Percentiles rank a stretch among this genome's conserved stretches.
These are phyloP conservation scores for Nysson spinosus DNA, from an alignment of 2,888 invertebrate genomes.

Conservation along the genomic window DNA sequence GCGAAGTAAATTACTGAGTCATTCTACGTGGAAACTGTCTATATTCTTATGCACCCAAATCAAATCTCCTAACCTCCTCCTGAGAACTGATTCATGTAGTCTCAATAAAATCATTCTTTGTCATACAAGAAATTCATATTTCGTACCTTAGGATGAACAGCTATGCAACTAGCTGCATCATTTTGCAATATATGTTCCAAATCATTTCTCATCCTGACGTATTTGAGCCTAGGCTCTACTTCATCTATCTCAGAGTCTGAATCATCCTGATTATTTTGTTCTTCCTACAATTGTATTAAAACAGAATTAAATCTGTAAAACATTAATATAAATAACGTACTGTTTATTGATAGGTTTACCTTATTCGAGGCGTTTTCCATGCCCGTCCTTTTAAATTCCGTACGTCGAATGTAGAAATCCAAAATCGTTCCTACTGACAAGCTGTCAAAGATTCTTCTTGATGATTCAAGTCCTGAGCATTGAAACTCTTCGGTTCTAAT, in stretches of 20 bases:
- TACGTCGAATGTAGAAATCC: background rate
- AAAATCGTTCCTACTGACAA: conserved; percentile 13
- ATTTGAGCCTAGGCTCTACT: conserved; percentile 93
- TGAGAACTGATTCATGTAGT: background rate
- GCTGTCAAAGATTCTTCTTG: conserved; percentile 39
- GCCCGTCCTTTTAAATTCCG: conserved; percentile 4
- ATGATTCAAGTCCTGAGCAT: too few relatives aligned
- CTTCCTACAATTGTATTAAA: conserved; percentile 59
- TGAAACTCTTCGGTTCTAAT: too few relatives aligned
- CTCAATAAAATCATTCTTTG: background rate
- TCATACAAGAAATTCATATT: conserved; percentile 13
- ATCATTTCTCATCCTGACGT: conserved; percentile 92
- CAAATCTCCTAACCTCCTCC: conserved; percentile 24
- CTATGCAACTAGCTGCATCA: conserved; percentile 94
- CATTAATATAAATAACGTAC: too few relatives aligned
- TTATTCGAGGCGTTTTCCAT: conserved; percentile 61
- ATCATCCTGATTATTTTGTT: conserved; percentile 71
- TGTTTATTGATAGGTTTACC: conserved; percentile 43
- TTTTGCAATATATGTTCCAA: conserved; percentile 89
- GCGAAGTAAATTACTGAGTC: too few relatives aligned
- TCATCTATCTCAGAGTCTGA: conserved; percentile 80
- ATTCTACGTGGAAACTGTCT: background rate
- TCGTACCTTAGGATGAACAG: conserved; percentile 91
- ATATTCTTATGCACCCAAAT: conserved; percentile 2
- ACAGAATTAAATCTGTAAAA: too few relatives aligned